Evolutionary conservation across 2,113 vertebrate genomes (phyloP).

Genomic region (Notarius lentiginosus): DNA sequence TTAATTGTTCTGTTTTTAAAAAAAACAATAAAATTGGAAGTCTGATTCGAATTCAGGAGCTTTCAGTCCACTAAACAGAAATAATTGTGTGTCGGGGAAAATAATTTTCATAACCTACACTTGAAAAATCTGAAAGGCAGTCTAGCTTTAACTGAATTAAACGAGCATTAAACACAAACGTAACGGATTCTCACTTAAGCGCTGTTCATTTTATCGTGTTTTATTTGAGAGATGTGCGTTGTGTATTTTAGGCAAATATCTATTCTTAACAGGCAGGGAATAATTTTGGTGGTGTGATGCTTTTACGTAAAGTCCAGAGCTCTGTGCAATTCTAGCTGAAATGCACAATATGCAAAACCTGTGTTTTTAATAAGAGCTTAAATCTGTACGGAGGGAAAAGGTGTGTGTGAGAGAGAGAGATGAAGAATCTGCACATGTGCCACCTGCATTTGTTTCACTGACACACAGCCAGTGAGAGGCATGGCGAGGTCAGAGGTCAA

Average conservation of each 20-base stretch:
- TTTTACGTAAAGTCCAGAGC: neutral
- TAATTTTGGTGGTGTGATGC: neutral
- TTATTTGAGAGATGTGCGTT: neutral
- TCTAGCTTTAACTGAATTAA: neutral
- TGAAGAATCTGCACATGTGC: neutral
- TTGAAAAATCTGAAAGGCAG: no score
- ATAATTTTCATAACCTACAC: no score
- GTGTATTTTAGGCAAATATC: neutral
- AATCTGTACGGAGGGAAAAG: neutral
- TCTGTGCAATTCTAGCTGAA: neutral
- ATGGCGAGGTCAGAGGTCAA: constrained; percentile 71
- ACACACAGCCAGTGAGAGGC: constrained; percentile 18
- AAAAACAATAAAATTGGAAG: no score
- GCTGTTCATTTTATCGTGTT: neutral
- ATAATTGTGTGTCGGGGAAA: no score
- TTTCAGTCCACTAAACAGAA: no score
- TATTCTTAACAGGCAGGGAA: neutral
- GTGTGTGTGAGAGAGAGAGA: neutral
- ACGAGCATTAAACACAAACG: neutral
- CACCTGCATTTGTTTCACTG: constrained; percentile 79
- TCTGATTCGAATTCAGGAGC: no score
- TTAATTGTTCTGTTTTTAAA: no score
- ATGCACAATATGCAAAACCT: neutral
- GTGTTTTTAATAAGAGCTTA: neutral
- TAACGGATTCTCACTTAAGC: neutral